Base-by-base conservation (phyloP, 2,888 invertebrate genomes). In the Athalia circularis region DNA sequence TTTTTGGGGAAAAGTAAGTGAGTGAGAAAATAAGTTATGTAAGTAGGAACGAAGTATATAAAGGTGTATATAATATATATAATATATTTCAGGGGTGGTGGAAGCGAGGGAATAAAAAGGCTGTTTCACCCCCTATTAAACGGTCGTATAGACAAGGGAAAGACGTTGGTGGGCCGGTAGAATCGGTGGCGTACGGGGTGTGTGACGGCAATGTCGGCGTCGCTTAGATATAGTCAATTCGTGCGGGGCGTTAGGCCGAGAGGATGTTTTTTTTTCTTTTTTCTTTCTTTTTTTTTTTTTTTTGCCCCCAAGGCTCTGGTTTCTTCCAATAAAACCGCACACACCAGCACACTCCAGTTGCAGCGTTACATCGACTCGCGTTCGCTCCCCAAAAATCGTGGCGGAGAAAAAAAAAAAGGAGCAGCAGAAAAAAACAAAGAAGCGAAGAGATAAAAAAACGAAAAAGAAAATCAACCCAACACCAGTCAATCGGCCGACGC, bases 111-210 rank as follows among this genome's bases (percentile, higher is more conserved):
- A 75, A 64, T 64, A 75, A 75, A 75, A 62, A 86, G 85, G 85
- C 85, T 86, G 87, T 90, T 90, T 90, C 88, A 90, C 88, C 90
- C 90, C 90, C 90, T 90, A 89, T 90, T 89, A 90, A 90, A 88
- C 88, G 87, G 87, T 83, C 57, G 11, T 88, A 90, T 61, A 88
- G 92, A 92, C 92, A 92, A 91, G 92, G 91, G 92, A 92, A 92
- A 92, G 92, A 92, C 92, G 92, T 92, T 89, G 83, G 80, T 75
- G 64, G 78, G 79, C 77, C 79, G 80, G n/a, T 13, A 8, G 47
- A 65, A 54, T 15, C 54, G 54, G 54, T 54, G 3, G 8, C 54
- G 5, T 54, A 54, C 54, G 11, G 54, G 9, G 54, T 9, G 5
- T 68, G 52, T 47, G 72, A 59, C 59, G 72, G 70, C 72, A 72